Conservation (phyloP, 2,113 vertebrate species). For the Albula goreensis region DNA sequence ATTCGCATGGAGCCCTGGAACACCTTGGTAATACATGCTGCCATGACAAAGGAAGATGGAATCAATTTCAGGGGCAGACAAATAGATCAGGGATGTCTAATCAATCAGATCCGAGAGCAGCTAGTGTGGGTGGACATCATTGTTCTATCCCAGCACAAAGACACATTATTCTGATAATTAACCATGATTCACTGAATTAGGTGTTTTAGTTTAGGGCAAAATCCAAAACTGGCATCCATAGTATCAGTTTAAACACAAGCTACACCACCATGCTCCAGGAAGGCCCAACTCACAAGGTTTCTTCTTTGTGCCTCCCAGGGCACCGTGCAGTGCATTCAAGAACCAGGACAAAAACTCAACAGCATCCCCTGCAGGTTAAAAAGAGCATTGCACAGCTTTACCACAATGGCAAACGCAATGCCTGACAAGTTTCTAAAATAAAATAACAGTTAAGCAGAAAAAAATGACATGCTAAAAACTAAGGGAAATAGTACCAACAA, state of each 20-base stretch:
- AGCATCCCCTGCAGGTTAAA: constrained; percentile 79
- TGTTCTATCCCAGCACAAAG: too few species aligned
- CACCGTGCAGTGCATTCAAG: constrained; percentile 89
- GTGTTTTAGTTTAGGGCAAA: neutral
- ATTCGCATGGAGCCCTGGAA: constrained; percentile 98
- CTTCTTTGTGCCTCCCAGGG: constrained; percentile 91
- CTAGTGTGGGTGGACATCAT: too few species aligned
- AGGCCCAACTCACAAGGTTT: constrained; percentile 79
- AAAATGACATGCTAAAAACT: neutral
- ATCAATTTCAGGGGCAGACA: neutral
- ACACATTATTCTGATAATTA: too few species aligned
- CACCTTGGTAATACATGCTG: constrained; percentile 88
- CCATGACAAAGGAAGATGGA: constrained; percentile 11
- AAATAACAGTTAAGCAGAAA: neutral
- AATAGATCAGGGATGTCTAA: neutral
- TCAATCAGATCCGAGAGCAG: neutral
- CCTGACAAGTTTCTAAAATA: neutral
- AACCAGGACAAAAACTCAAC: constrained; percentile 98
- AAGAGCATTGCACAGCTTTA: constrained; percentile 11
- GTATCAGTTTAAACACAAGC: neutral
- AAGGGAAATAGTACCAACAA: too few species aligned
- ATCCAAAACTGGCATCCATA: neutral
- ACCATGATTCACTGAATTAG: too few species aligned
- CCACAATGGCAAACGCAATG: neutral
- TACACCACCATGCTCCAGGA: neutral